These are phyloP conservation scores for Chironomus tentans DNA, from an alignment of 2,888 invertebrate genomes.

Conservation along the genomic window DNA sequence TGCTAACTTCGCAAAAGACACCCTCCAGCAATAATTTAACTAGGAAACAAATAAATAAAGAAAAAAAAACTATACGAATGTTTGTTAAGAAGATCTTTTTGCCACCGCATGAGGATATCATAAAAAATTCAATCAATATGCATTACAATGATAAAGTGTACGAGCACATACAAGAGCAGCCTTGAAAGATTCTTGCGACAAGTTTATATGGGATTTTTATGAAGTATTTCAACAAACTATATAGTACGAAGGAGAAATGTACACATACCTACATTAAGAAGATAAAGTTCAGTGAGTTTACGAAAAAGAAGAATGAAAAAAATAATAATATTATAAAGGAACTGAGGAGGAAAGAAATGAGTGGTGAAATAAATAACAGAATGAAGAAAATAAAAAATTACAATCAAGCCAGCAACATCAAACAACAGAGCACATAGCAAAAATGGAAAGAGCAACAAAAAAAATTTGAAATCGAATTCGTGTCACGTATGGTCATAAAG, in stretches of 20 bases:
- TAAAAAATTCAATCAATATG: constrained; percentile 18
- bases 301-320: neutral
- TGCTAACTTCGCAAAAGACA: too few species aligned
- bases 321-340: neutral
- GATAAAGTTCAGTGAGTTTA: neutral
- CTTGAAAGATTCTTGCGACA: neutral
- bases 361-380: neutral
- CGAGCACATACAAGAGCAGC: neutral
- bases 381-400: constrained; percentile 1
- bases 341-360: neutral
- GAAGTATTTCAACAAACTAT: neutral
- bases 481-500: constrained; percentile 21
- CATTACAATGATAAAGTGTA: neutral
- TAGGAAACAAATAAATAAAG: too few species aligned
- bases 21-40: too few species aligned
- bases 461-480: neutral
- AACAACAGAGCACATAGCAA: neutral
- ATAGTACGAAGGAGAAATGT: neutral
- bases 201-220: constrained; percentile 5
- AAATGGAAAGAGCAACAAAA: neutral
- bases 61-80: too few species aligned
- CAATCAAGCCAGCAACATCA: neutral
- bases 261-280: neutral
- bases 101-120: neutral
- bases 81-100: too few species aligned